phyloP scores from a whole-genome alignment of 1,140 invertebrate genomes.

The Pogonomyrmex californicus region DNA sequence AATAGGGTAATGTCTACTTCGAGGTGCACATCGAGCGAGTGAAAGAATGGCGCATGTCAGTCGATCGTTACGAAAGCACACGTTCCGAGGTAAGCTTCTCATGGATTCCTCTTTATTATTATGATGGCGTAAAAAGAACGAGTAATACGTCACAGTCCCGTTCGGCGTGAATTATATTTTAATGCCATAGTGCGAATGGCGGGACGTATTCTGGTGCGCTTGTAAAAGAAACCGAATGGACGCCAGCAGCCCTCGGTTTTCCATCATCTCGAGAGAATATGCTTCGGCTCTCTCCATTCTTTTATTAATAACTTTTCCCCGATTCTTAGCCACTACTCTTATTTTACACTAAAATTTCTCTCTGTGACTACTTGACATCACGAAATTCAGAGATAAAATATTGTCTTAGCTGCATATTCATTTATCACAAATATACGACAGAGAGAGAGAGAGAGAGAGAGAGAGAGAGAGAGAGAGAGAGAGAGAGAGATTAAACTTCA shows the following conservation, averaged over 20 bases:
- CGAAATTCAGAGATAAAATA: not conserved
- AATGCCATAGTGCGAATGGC: slow-evolving; percentile 42
- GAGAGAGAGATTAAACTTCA: not conserved
- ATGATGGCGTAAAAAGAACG: slow-evolving; percentile 46
- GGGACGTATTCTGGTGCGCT: slow-evolving; percentile 5
- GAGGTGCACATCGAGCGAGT: not conserved
- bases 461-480: no score
- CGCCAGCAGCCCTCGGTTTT: not conserved
- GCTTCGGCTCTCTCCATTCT: not conserved
- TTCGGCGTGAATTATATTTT: slow-evolving; percentile 60
- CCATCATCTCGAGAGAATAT: not conserved
- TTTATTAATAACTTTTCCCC: slow-evolving; percentile 41
- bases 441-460: no score
- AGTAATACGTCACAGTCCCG: slow-evolving; percentile 40
- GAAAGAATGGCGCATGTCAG: slow-evolving; percentile 57
- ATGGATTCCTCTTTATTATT: slow-evolving; percentile 54
- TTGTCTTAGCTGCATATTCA: not conserved
- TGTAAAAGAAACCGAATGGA: slow-evolving; percentile 52
- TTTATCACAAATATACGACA: not conserved
- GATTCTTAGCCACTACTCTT: not conserved
- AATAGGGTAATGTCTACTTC: slow-evolving; percentile 53
- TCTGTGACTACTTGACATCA: not conserved
- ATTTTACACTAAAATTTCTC: not conserved
- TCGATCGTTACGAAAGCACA: slow-evolving; percentile 28
- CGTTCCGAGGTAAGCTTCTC: not conserved